Conservation (phyloP, 2,888 invertebrate genomes). For the Arrhopalites spinosus region DNA sequence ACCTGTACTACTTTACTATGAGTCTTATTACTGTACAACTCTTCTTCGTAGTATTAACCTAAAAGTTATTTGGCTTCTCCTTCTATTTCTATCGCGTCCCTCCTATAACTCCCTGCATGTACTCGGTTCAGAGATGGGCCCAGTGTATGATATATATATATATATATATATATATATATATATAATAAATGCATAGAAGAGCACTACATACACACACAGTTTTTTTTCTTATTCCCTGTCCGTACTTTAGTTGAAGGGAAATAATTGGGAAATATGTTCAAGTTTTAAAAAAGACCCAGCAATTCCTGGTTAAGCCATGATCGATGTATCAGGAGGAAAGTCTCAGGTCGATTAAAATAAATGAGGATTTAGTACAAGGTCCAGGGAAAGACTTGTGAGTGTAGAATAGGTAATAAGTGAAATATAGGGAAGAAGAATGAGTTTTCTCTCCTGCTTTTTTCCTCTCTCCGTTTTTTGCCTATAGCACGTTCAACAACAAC, state of each 20-base stretch:
- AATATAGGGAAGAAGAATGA: constrained; percentile 17
- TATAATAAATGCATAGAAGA: no score
- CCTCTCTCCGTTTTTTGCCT: no score
- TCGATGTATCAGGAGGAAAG: constrained; percentile 23
- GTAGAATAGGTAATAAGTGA: constrained; percentile 25
- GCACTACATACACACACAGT: constrained; percentile 2
- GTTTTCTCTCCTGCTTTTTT: background rate
- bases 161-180: no score
- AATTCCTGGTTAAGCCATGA: constrained; percentile 23
- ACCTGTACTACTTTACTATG: background rate
- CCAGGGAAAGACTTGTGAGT: constrained; percentile 6
- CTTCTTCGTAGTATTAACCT: no score
- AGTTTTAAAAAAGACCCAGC: constrained; percentile 9
- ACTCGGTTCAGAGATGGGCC: no score
- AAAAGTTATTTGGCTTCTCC: background rate
- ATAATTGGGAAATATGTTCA: constrained; percentile 25
- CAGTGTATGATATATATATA: no score
- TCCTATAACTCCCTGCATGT: background rate
- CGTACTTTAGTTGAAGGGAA: background rate
- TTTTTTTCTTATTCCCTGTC: background rate
- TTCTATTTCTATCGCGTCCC: background rate
- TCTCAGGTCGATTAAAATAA: constrained; percentile 36
- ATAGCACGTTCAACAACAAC: background rate
- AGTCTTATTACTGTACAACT: background rate
- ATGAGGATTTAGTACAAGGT: constrained; percentile 33